phyloP scores from a whole-genome alignment of 2,113 vertebrate genomes.

The Pipa parva region DNA sequence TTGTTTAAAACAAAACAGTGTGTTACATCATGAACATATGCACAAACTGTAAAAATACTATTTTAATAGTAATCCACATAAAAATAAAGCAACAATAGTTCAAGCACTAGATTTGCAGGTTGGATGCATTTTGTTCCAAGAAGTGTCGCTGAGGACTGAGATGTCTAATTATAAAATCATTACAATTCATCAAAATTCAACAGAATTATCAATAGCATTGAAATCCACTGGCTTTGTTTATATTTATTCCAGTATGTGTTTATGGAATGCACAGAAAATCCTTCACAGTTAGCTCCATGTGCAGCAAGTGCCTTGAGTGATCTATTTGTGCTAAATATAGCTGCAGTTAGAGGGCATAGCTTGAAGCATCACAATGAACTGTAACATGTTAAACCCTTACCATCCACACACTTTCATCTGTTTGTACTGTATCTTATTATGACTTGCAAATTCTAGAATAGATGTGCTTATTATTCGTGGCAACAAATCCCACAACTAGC shows the following conservation, averaged over 20 bases:
- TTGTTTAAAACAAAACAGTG: too few species aligned
- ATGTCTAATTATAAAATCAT: too few species aligned
- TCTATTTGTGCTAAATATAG: slow-evolving; percentile 54
- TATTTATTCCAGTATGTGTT: neutral
- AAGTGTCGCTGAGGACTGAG: too few species aligned
- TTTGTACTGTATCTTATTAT: slow-evolving; percentile 44
- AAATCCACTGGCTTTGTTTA: neutral
- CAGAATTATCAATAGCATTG: too few species aligned
- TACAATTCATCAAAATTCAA: too few species aligned
- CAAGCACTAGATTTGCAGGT: too few species aligned
- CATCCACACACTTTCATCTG: slow-evolving; percentile 48
- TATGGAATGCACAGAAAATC: slow-evolving; percentile 45
- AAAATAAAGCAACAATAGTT: too few species aligned
- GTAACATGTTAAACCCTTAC: slow-evolving; percentile 37
- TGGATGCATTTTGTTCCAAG: too few species aligned
- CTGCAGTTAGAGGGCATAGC: slow-evolving; percentile 49
- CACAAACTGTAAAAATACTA: too few species aligned
- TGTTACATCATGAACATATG: too few species aligned
- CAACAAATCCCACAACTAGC: slow-evolving; percentile 46
- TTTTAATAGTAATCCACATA: too few species aligned
- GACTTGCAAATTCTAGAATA: slow-evolving; percentile 47
- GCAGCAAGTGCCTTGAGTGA: slow-evolving; percentile 46
- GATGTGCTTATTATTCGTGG: slow-evolving; percentile 46
- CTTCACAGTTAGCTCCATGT: slow-evolving; percentile 50
- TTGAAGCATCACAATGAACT: slow-evolving; percentile 48